Evolutionary conservation across 2,888 invertebrate species (phyloP), one percentile per base, ranked within the genome.

Genomic region (Drosophila seclusa): DNA sequence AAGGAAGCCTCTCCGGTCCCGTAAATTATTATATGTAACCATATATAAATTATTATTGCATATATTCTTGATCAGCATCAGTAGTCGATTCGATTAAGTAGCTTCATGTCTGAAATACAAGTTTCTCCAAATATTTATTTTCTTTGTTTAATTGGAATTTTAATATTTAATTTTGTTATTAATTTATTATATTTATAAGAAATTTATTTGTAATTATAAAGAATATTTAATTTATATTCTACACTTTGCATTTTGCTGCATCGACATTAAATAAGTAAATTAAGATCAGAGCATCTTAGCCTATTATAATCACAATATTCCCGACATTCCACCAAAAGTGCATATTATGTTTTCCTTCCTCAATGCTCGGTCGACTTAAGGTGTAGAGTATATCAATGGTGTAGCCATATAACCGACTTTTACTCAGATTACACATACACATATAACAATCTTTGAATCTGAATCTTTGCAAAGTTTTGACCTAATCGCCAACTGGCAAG

Each of bases 251-350:
- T 27, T 27, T 27, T 27, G 4, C 27, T 27, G 27, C 27, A 27
- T 38, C 1, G 38, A 18, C 18, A 1, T n/a, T 11, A 21, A 11
- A 0, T 21, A n/a, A 40, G 0, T 40, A n/a, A 21, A n/a, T 18
- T 5, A 11, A n/a, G 4, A n/a, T 0, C 0, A 4, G 3, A 18
- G 5, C 2, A 1, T 38, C 18, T 18, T 2, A 2, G 1, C 2
- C 6, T 2, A 2, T 36, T 16, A 36, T 18, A 18, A 38, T 18
- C 18, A 18, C 38, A 38, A 38, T 38, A 18, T n/a, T 38, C 0
- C 8, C 1, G 18, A 38, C 3, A 38, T 8, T 38, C 18, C 3
- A 38, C 1, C 8, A 7, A 1, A 8, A 18, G 18, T 38, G 7
- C 0, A n/a, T 40, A n/a, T 40, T n/a, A 4, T 40, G 4, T n/a